Base-by-base conservation (phyloP, 2,888 invertebrate genomes). In the Muschampia plurimacula region DNA sequence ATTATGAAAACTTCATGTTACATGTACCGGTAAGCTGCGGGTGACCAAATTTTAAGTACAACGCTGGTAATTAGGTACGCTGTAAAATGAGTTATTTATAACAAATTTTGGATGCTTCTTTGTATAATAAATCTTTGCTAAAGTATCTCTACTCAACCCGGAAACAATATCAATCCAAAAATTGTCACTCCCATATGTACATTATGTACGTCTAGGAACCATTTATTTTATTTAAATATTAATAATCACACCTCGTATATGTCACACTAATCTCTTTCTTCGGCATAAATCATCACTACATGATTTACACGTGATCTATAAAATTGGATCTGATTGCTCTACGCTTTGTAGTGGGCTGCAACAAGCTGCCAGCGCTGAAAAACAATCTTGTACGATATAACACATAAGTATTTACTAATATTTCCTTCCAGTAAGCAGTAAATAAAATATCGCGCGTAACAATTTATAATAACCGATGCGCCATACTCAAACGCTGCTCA, bases 351-450 rank as follows among this genome's bases (percentile, higher is more conserved):
- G 75, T 75, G 74, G 74, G 72, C 72, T 68, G 52, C 9, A 67
- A 73, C 74, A 72, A 69, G 62, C 73, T 28, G 60, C 60, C 67
- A 69, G 65, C 69, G 74, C 69, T 74, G 75, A 78, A 74, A 71
- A 74, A 73, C 74, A 62, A 59, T 72, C 39, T 28, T 67, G 41
- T 71, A 22, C 22, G 22, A 22, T 22, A 66, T 28, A 71, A 60
- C 71, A 66, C 71, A 74, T 59, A 66, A 68, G 72, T 74, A 72
- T 49, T 80, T 76, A 77, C 76, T 79, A 74, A 76, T 75, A 77
- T 59, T 69, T 68, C 62, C 73, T 57, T 72, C 71, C 15, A 46
- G 46, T 13, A 52, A 52, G 15, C 63, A 22, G n/a, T 69, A 57
- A 64, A 70, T 57, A 66, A 59, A 70, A 70, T 59, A 70, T 66